phyloP scores from a whole-genome alignment of 2,888 invertebrate species.

The Drosophila greeni region DNA sequence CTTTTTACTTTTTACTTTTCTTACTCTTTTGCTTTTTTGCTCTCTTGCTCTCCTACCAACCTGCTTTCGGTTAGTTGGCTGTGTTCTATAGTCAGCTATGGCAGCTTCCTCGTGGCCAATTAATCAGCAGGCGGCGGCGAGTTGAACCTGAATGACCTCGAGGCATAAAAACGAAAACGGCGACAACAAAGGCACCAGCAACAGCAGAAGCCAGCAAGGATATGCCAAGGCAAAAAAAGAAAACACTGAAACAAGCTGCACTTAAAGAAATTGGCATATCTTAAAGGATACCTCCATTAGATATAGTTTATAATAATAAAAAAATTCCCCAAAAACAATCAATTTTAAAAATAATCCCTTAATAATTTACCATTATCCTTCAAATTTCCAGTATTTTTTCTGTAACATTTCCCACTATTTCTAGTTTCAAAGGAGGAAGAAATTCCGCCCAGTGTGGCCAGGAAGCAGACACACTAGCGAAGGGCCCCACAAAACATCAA shows the following conservation, averaged over 20 bases:
- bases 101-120: slow-evolving; percentile 59
- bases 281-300: background rate
- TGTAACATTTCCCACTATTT: background rate
- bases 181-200: slow-evolving; percentile 57
- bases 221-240: slow-evolving; percentile 3
- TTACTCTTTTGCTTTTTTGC: background rate
- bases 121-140: slow-evolving; percentile 53
- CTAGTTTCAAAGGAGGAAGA: background rate
- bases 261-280: background rate
- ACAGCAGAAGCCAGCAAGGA: slow-evolving; percentile 11
- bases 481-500: slow-evolving; percentile 53
- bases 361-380: background rate
- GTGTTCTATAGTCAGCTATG: background rate
- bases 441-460: slow-evolving; percentile 9
- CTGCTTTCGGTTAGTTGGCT: background rate
- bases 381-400: background rate
- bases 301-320: too few relatives aligned
- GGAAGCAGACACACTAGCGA: slow-evolving; percentile 24
- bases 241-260: slow-evolving; percentile 6
- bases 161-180: slow-evolving; percentile 59
- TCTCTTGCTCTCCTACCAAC: background rate
- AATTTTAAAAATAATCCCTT: background rate
- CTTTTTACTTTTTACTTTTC: too few relatives aligned
- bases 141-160: slow-evolving; percentile 68
- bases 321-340: background rate